Percentiles rank a stretch among this genome's conserved stretches.
These are phyloP conservation scores for Lasioglossum baleicum DNA, from an alignment of 1,140 invertebrate species.

Conservation along the genomic window DNA sequence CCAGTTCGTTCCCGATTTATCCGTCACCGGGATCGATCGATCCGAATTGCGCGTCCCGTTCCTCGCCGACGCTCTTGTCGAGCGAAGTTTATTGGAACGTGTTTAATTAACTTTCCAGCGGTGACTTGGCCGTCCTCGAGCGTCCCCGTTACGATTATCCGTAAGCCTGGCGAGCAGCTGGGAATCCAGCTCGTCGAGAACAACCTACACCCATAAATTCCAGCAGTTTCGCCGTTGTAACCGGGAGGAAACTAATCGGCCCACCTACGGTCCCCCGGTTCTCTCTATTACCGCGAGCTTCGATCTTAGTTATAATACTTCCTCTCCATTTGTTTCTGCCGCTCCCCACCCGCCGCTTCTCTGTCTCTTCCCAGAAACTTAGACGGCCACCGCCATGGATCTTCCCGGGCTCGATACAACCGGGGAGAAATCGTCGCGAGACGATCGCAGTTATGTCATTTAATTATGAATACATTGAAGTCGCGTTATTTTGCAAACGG, in stretches of 20 bases:
- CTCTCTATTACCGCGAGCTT: constrained; percentile 10
- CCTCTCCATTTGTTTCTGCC: not conserved
- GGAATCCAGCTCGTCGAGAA: constrained; percentile 24
- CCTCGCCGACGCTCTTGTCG: not conserved
- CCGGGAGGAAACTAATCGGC: constrained; percentile 20
- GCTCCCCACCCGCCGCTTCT: not conserved
- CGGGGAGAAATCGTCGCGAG: no score
- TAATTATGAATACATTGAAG: not conserved
- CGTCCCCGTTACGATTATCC: constrained; percentile 48
- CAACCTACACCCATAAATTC: constrained; percentile 24
- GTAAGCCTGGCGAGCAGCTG: constrained; percentile 35
- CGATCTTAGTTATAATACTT: constrained; percentile 1
- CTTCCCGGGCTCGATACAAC: not conserved
- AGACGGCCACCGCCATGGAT: not conserved
- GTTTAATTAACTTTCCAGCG: constrained; percentile 66
- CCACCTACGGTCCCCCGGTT: not conserved
- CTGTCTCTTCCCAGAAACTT: not conserved
- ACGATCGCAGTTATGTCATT: not conserved
- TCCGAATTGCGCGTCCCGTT: constrained; percentile 16
- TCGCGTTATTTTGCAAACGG: no score
- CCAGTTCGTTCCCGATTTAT: not conserved
- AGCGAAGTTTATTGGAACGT: constrained; percentile 66
- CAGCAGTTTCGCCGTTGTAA: constrained; percentile 1
- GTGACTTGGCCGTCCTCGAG: constrained; percentile 22
- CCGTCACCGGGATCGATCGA: not conserved